Evolutionary conservation across 2,888 invertebrate species (phyloP).

Genomic region (Cephonodes hylas): DNA sequence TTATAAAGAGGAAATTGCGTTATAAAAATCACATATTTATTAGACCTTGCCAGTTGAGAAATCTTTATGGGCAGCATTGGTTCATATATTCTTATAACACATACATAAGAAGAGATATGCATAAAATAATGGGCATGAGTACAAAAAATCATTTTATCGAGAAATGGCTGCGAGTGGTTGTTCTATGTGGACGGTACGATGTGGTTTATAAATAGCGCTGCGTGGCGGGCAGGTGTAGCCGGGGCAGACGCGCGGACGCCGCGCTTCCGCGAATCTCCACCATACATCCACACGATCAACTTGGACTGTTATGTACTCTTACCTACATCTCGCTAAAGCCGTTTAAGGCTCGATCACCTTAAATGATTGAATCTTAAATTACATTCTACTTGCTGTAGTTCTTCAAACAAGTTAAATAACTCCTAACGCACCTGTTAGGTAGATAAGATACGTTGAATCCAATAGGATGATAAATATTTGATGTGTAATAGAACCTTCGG

Average conservation of each 20-base stretch:
- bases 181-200: conserved; percentile 61
- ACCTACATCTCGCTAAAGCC: neutral
- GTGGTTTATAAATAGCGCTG: conserved; percentile 76
- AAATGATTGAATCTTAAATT: neutral
- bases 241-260: conserved; percentile 73
- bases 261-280: conserved; percentile 66
- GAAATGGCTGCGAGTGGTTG: conserved; percentile 27
- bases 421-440: too few relatives aligned
- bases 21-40: too few relatives aligned
- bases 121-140: neutral
- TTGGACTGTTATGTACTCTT: conserved; percentile 22
- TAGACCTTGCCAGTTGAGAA: too few relatives aligned
- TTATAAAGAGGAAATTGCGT: too few relatives aligned
- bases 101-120: neutral
- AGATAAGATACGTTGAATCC: too few relatives aligned
- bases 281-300: conserved; percentile 30
- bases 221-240: conserved; percentile 64
- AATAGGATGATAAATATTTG: neutral
- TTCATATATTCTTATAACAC: too few relatives aligned
- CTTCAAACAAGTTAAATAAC: too few relatives aligned
- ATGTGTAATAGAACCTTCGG: neutral
- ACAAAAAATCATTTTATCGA: neutral
- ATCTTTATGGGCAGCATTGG: too few relatives aligned
- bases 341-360: neutral
- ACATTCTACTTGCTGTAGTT: neutral